Evolutionary conservation across 1,140 invertebrate genomes (phyloP).

Genomic region (Lordiphosa stackelbergi): DNA sequence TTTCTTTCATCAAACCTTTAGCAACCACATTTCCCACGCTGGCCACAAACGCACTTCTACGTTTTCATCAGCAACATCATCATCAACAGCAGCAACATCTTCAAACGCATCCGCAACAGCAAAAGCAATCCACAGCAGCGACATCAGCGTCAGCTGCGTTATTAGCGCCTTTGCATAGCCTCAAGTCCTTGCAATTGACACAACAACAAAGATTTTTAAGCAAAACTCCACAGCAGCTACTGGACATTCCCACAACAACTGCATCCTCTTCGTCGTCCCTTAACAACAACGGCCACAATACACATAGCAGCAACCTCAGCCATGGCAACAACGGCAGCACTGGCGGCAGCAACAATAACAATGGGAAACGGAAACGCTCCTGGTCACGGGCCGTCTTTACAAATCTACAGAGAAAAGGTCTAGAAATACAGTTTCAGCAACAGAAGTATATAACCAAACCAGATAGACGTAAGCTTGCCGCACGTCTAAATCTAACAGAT

Average conservation of each 20-base stretch:
- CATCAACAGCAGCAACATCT: conserved; percentile 42
- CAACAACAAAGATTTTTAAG: conserved; percentile 55
- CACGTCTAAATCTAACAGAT: conserved; percentile 96
- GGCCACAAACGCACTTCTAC: conserved; percentile 55
- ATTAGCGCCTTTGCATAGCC: conserved; percentile 47
- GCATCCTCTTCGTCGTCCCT: conserved; percentile 5
- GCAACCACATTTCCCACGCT: conserved; percentile 51
- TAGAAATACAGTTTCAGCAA: conserved; percentile 95
- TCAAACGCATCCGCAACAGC: conserved; percentile 30
- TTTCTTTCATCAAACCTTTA: neutral
- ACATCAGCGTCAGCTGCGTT: conserved; percentile 28
- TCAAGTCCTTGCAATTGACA: conserved; percentile 50
- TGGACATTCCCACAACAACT: conserved; percentile 41
- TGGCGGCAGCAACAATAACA: conserved; percentile 3
- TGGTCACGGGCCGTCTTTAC: conserved; percentile 97
- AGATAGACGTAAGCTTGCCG: conserved; percentile 95
- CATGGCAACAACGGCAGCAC: conserved; percentile 7
- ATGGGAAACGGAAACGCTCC: conserved; percentile 88
- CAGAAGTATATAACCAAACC: conserved; percentile 99
- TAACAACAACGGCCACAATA: conserved; percentile 4
- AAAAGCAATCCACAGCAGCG: conserved; percentile 27
- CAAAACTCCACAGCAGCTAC: conserved; percentile 36
- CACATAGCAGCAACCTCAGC: conserved; percentile 29
- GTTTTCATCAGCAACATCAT: conserved; percentile 60
- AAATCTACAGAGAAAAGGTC: conserved; percentile 93